A percentile compares a stretch with the other conserved stretches of the same genome.
Evolutionary conservation across 1,140 invertebrate species (phyloP).

Genomic region (Drosophila trapezifrons): DNA sequence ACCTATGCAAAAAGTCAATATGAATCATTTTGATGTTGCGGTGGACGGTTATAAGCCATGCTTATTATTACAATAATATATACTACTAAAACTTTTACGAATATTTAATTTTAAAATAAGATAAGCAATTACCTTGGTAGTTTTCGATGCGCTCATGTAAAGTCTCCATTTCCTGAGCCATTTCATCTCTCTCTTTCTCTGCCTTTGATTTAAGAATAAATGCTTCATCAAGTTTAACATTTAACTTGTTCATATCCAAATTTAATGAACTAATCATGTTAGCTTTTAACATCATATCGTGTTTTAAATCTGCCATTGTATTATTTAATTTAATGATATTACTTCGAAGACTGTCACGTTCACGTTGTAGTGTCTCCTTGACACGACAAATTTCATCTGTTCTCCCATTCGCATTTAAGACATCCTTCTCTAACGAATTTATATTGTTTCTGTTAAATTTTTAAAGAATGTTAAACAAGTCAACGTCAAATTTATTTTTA

Average conservation of each 20-base stretch:
- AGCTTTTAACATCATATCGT: conserved; percentile 61
- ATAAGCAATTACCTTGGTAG: conserved; percentile 48
- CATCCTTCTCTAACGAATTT: conserved; percentile 65
- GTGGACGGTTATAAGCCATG: no score
- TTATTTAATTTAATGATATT: conserved; percentile 69
- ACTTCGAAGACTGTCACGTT: conserved; percentile 62
- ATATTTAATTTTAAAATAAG: no score
- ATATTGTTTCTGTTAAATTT: conserved; percentile 43
- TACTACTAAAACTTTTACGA: no score
- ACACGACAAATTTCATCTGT: conserved; percentile 59
- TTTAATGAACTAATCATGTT: conserved; percentile 63
- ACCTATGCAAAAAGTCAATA: no score
- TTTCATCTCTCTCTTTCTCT: conserved; percentile 69
- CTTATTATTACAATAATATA: no score
- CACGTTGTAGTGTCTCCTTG: conserved; percentile 61
- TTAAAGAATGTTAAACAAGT: not conserved
- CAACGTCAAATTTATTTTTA: not conserved
- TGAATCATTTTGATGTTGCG: no score
- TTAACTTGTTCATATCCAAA: conserved; percentile 67
- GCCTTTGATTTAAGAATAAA: conserved; percentile 60
- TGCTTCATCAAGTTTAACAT: conserved; percentile 64
- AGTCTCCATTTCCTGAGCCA: conserved; percentile 70
- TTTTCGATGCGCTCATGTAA: conserved; percentile 64
- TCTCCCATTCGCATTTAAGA: conserved; percentile 55
- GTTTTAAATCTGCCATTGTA: conserved; percentile 56